These are phyloP conservation scores for Microctenopoma lineatum DNA, from an alignment of 2,797 vertebrate genomes.

Conservation along the genomic window DNA sequence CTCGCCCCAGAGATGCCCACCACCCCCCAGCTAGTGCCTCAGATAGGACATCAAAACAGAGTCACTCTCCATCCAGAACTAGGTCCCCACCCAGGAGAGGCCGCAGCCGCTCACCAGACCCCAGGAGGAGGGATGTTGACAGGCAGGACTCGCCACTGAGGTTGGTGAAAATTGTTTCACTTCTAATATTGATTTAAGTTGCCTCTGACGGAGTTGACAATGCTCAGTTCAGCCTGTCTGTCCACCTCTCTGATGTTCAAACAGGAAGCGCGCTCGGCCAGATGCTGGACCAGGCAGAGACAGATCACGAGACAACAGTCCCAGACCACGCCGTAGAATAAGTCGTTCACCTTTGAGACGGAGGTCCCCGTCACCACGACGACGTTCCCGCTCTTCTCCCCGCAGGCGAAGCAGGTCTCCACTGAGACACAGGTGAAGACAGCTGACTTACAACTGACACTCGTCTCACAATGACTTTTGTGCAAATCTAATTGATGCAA, in stretches of 20 bases:
- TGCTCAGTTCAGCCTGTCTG: background rate
- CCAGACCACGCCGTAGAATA: constrained; percentile 83
- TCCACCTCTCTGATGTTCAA: background rate
- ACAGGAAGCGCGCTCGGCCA: constrained; percentile 88
- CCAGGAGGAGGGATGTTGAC: constrained; percentile 89
- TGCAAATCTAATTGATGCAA: background rate
- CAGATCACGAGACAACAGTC: constrained; percentile 89
- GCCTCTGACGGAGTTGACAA: background rate
- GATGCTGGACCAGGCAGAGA: constrained; percentile 86
- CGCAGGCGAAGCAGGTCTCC: constrained; percentile 93
- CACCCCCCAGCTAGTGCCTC: constrained; percentile 78
- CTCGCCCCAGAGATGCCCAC: constrained; percentile 88
- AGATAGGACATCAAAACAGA: constrained; percentile 89
- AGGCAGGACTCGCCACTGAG: constrained; percentile 91
- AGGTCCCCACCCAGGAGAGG: constrained; percentile 87
- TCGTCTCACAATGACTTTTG: background rate
- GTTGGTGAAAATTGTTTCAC: constrained; percentile 79
- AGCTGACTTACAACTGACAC: background rate
- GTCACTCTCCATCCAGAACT: constrained; percentile 89
- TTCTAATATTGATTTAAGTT: background rate
- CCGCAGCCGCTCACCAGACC: constrained; percentile 91
- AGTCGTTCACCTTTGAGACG: constrained; percentile 93
- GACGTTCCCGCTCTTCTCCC: constrained; percentile 83
- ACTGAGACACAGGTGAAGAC: constrained; percentile 79
- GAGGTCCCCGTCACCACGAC: constrained; percentile 84